Percentiles rank a stretch among this genome's conserved stretches.
Evolutionary conservation across 1,140 invertebrate genomes (phyloP).

Genomic region (Eufriesea mexicana): DNA sequence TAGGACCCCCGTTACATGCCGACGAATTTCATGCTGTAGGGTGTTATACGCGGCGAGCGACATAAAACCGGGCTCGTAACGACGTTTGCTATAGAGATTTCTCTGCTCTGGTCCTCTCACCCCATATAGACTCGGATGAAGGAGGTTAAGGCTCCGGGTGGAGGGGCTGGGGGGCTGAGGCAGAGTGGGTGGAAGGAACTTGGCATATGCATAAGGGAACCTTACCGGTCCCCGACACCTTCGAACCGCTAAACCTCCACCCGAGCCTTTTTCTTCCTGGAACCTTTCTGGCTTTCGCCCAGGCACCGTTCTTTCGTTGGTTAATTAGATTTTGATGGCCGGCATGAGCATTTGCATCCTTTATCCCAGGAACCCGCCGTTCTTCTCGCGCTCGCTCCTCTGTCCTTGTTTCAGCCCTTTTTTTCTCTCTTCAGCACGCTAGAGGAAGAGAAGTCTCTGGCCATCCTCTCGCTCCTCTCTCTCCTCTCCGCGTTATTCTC

Average conservation of each 20-base stretch:
- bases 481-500: constrained; percentile 59
- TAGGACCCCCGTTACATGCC: constrained; percentile 60
- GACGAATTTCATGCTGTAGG: constrained; percentile 61
- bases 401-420: constrained; percentile 22
- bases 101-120: constrained; percentile 64
- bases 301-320: constrained; percentile 74
- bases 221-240: constrained; percentile 74
- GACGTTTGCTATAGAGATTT: constrained; percentile 72
- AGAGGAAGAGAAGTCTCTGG: constrained; percentile 24
- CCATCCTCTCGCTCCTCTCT: background rate
- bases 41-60: constrained; percentile 72
- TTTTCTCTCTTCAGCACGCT: constrained; percentile 19
- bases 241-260: constrained; percentile 71
- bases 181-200: constrained; percentile 55
- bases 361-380: constrained; percentile 71
- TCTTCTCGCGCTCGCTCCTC: constrained; percentile 44
- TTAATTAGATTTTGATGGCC: constrained; percentile 82
- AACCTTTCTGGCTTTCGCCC: constrained; percentile 67
- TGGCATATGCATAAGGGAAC: constrained; percentile 75
- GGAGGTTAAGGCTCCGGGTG: constrained; percentile 45
- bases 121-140: constrained; percentile 53
- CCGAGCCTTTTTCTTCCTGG: constrained; percentile 58
- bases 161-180: background rate
- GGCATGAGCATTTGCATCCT: constrained; percentile 80
- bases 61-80: constrained; percentile 73